Evolutionary conservation across 2,888 invertebrate genomes (phyloP).

Genomic region (Amblyjoppa proteus): DNA sequence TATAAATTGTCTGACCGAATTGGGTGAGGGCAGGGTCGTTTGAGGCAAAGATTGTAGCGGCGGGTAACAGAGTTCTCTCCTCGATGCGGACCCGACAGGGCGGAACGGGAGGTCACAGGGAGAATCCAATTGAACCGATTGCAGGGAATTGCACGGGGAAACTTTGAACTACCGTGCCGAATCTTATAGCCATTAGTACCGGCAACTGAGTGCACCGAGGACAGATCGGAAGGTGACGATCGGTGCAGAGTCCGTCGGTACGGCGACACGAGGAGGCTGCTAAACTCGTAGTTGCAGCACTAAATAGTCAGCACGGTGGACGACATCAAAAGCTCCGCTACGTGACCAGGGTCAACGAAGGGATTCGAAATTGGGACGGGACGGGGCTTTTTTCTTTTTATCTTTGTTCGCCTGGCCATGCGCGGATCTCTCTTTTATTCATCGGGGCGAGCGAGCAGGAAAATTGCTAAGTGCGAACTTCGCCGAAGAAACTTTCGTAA

Average conservation of each 20-base stretch:
- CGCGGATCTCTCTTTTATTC: constrained; percentile 50
- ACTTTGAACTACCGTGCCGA: constrained; percentile 44
- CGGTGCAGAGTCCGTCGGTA: constrained; percentile 68
- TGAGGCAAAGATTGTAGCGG: background rate
- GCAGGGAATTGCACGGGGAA: constrained; percentile 32
- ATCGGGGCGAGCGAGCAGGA: constrained; percentile 64
- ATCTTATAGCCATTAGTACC: constrained; percentile 40
- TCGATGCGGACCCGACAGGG: background rate
- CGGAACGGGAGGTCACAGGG: constrained; percentile 20
- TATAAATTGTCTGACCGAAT: background rate
- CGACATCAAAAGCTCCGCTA: constrained; percentile 53
- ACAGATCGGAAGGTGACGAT: constrained; percentile 64
- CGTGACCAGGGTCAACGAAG: constrained; percentile 52
- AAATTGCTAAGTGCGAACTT: constrained; percentile 68
- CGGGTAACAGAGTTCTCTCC: background rate
- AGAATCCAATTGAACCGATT: constrained; percentile 49
- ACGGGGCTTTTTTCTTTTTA: constrained; percentile 19
- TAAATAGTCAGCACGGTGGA: constrained; percentile 49
- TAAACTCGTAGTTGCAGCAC: constrained; percentile 10
- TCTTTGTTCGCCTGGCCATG: constrained; percentile 18
- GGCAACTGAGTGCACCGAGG: constrained; percentile 38
- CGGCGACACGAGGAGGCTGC: constrained; percentile 45
- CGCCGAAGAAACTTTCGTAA: constrained; percentile 61
- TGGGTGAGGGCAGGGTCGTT: too few species aligned
- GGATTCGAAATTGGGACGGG: constrained; percentile 34